Base-by-base conservation (phyloP, 2,888 invertebrate species). In the Drosophila pseudotalamancana region DNA sequence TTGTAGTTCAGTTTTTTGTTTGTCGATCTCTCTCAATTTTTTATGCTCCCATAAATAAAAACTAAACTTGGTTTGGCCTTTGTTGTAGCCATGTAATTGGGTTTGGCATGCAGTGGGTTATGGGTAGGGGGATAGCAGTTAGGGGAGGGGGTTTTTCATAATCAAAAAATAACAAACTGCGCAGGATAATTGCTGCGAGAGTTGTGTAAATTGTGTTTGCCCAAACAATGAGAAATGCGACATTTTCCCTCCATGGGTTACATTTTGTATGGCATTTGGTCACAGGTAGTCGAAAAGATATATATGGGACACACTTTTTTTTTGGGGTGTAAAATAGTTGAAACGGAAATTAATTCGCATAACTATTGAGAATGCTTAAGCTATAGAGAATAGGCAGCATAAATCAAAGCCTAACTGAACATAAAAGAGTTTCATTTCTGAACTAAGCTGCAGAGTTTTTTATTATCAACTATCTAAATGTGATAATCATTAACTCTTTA, bases 151-250 rank as follows among this genome's bases (percentile, higher is more conserved):
- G 25, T n/a, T 23, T 18, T 61, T 21, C 57, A 23, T 81, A 87
- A 81, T 87, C 75, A 74, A 55, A 86, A 72, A 83, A 83, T 80
- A 86, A 83, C 84, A 86, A 86, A 83, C 88, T 83, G 70, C 72
- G 84, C 81, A 80, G 77, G 63, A 86, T 83, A 83, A 83, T 83
- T 83, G 81, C 74, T 53, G 55, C 60, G 42, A 23, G 60, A 67
- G 59, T 75, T 82, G 75, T 71, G 82, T 84, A 81, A 81, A 84
- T 70, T 78, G 79, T 82, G 79, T 79, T 81, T 71, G 51, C 34
- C 37, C 31, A 73, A 81, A 80, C 84, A 86, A 83, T 63, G 42
- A 32, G 40, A 43, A 63, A 55, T 48, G 60, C 42, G 65, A 75
- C 72, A 72, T 4, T 46, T 53, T 39, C 40, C 0, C 35, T 4